phyloP scores from a whole-genome alignment of 1,140 invertebrate species.

The Trinorchestia longiramus region DNA sequence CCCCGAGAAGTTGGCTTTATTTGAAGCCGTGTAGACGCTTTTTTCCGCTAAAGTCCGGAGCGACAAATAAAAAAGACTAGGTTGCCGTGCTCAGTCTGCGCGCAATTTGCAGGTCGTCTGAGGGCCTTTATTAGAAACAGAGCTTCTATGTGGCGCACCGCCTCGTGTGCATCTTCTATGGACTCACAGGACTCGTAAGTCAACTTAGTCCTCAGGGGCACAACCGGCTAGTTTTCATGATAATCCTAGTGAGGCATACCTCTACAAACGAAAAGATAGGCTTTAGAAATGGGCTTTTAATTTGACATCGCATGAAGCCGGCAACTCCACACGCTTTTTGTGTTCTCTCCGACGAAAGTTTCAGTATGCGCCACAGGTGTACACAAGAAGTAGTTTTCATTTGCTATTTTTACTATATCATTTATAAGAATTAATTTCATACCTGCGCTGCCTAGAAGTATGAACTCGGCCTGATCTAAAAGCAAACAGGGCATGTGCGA shows the following conservation, averaged over 20 bases:
- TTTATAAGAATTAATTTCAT: too few species aligned
- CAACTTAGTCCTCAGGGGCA: background rate
- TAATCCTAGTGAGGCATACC: background rate
- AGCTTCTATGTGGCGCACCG: background rate
- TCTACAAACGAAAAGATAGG: background rate
- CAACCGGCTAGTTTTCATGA: background rate
- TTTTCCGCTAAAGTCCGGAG: slow-evolving; percentile 1
- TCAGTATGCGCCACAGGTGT: too few species aligned
- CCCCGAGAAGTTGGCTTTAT: slow-evolving; percentile 51
- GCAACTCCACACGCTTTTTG: background rate
- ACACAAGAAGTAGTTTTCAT: too few species aligned
- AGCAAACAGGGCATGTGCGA: too few species aligned
- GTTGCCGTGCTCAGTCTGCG: background rate
- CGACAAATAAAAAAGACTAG: slow-evolving; percentile 47
- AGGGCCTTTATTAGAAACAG: background rate
- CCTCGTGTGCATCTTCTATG: background rate
- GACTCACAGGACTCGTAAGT: background rate
- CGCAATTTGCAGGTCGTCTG: slow-evolving; percentile 12
- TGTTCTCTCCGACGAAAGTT: background rate
- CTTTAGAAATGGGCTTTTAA: background rate
- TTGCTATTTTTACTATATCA: too few species aligned
- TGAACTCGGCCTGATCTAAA: too few species aligned
- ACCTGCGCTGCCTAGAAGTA: too few species aligned
- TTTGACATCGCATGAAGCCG: background rate
- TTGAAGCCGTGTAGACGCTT: slow-evolving; percentile 30